Conservation (phyloP, 2,888 invertebrate genomes). For the Drosophila falleni region DNA sequence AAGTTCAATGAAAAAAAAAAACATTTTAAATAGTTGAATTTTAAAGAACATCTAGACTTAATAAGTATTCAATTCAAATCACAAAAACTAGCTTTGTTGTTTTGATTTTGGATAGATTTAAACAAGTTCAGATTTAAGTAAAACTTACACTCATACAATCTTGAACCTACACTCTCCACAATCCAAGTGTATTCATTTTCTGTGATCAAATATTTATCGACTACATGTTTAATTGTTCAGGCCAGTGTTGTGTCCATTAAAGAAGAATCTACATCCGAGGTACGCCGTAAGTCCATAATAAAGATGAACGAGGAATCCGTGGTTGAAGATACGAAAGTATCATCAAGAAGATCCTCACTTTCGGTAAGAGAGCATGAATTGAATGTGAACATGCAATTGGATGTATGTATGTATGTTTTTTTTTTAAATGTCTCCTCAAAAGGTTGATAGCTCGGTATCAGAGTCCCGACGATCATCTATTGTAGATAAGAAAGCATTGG, state of each 20-base stretch:
- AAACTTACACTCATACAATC: neutral
- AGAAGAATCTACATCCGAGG: conserved; percentile 76
- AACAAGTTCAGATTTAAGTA: neutral
- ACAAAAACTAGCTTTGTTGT: neutral
- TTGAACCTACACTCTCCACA: neutral
- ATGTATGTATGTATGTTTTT: neutral
- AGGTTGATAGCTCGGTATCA: conserved; percentile 76
- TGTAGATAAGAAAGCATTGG: conserved; percentile 80
- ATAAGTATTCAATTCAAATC: neutral
- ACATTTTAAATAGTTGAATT: neutral
- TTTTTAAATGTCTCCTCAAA: conserved; percentile 2
- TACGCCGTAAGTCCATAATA: conserved; percentile 76
- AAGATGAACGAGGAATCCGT: conserved; percentile 63
- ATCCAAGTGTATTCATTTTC: neutral
- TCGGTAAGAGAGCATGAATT: conserved; percentile 67
- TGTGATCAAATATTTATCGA: neutral
- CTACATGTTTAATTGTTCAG: conserved; percentile 38
- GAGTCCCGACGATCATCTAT: conserved; percentile 82
- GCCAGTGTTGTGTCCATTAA: conserved; percentile 70
- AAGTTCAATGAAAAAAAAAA: neutral
- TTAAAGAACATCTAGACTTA: neutral
- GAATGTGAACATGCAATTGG: neutral
- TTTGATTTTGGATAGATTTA: neutral
- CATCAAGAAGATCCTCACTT: conserved; percentile 82
- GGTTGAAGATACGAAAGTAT: conserved; percentile 70